Conservation (phyloP, 2,797 vertebrate genomes). For the Molossus alvarezi region DNA sequence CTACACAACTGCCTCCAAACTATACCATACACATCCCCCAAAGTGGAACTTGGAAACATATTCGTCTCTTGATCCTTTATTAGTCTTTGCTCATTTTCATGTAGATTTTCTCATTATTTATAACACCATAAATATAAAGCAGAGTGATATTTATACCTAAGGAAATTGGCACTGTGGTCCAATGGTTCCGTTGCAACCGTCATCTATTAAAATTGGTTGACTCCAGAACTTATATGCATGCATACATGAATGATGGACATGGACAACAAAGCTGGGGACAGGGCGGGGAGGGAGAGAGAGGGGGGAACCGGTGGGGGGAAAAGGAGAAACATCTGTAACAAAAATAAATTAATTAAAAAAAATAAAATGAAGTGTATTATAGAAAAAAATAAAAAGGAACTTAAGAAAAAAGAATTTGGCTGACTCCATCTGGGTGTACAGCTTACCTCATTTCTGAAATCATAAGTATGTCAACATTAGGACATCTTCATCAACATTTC, state of each 20-base stretch:
- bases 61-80: not conserved
- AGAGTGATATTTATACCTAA: not conserved
- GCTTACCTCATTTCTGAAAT: not conserved
- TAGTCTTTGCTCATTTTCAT: not conserved
- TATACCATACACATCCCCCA: not conserved
- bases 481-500: not conserved
- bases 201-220: not conserved
- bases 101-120: not conserved
- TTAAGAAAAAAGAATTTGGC: too few species aligned
- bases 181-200: not conserved
- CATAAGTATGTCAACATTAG: not conserved
- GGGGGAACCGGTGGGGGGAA: too few species aligned
- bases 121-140: not conserved
- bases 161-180: not conserved
- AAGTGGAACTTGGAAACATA: not conserved
- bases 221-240: not conserved
- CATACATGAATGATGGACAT: too few species aligned
- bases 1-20: not conserved
- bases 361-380: too few species aligned
- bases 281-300: too few species aligned
- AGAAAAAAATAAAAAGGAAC: too few species aligned
- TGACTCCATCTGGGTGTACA: not conserved
- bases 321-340: too few species aligned
- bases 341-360: too few species aligned
- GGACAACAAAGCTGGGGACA: too few species aligned